phyloP scores from a whole-genome alignment of 2,113 vertebrate genomes.

The Antechinus flavipes region DNA sequence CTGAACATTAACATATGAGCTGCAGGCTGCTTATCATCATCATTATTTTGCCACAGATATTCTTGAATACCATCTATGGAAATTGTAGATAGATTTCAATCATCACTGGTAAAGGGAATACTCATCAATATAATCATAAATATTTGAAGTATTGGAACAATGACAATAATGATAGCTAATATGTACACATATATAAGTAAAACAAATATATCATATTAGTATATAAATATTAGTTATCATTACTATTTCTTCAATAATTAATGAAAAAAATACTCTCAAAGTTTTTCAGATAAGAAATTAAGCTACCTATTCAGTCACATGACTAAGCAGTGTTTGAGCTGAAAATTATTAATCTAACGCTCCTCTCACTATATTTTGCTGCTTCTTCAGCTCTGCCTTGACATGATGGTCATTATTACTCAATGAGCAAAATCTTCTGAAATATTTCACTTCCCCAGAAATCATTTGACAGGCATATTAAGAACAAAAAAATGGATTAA shows the following conservation, averaged over 20 bases:
- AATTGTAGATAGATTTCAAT: background rate
- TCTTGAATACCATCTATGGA: background rate
- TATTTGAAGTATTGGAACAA: background rate
- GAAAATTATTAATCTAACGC: background rate
- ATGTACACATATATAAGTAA: background rate
- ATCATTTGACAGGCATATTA: conserved; percentile 43
- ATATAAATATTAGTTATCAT: background rate
- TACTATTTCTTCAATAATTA: background rate
- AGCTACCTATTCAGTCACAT: background rate
- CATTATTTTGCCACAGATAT: background rate
- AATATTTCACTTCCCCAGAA: conserved; percentile 43
- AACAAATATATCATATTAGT: background rate
- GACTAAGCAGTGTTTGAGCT: background rate
- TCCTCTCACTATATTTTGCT: background rate
- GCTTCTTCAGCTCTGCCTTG: background rate
- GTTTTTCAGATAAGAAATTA: background rate
- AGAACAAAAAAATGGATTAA: background rate
- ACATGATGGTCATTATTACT: background rate
- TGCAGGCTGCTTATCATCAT: too few species aligned
- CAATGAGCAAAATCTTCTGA: conserved; percentile 32
- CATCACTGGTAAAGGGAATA: background rate
- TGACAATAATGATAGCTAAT: background rate
- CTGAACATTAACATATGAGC: too few species aligned
- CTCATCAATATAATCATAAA: background rate
- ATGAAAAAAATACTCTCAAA: background rate